Percentiles rank a stretch among this genome's conserved stretches.
Evolutionary conservation across 1,140 invertebrate genomes (phyloP).

Genomic region (Bombus sibiricus): DNA sequence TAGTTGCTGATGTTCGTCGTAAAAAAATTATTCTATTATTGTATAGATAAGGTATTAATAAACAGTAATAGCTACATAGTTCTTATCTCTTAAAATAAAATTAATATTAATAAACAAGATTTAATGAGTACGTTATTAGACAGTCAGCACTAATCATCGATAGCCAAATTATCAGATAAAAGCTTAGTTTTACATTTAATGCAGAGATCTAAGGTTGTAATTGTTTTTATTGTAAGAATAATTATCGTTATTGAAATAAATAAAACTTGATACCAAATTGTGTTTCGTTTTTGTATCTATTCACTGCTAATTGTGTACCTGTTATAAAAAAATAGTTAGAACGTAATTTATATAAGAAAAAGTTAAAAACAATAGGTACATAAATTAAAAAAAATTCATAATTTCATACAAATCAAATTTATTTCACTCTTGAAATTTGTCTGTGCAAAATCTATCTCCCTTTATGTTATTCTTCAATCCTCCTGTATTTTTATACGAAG

Average conservation of each 20-base stretch:
- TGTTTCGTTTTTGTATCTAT: background rate
- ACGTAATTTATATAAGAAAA: no score
- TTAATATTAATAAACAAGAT: background rate
- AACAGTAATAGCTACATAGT: background rate
- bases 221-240: background rate
- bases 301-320: no score
- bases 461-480: no score
- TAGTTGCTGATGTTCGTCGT: slow-evolving; percentile 5
- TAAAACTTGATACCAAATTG: background rate
- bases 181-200: no score
- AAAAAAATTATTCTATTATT: background rate
- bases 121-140: background rate
- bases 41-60: background rate
- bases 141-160: background rate
- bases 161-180: no score
- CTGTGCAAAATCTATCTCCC: no score
- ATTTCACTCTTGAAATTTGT: no score
- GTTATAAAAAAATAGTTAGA: no score
- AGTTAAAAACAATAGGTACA: background rate
- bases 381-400: background rate
- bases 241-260: background rate
- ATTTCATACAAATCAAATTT: background rate
- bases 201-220: background rate
- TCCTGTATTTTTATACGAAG: no score
- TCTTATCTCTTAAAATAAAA: no score